Evolutionary conservation across 1,140 invertebrate species (phyloP), one percentile per base, ranked within the genome.

Genomic region (Cheumatopsyche charites): DNA sequence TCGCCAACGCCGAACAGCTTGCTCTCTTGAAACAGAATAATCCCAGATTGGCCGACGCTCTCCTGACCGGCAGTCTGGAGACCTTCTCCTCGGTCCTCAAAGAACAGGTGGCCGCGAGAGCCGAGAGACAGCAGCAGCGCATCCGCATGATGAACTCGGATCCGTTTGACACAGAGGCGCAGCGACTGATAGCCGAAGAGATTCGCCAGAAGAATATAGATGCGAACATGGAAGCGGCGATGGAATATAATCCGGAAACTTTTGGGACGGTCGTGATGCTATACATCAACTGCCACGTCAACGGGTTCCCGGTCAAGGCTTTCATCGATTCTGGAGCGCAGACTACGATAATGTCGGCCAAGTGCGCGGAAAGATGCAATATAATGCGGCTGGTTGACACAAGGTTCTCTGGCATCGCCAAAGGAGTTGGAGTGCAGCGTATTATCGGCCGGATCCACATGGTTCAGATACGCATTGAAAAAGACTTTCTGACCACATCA

Each of bases 261-360:
- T 99, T 98, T 85, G 97, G 96, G 58, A 96, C 95, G 15, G 97
- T 99, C 49, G 90, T 94, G 12, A 99, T 99, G 97, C 86, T 99
- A 43, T 99, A 98, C 79, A 97, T 99, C 67, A 94, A 97, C 80
- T 97, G 95, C 79, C 91, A 90, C 84, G 95, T 99, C 0, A 98
- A 99, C 85, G 96, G 96, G 73, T 90, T 93, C 82, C 93, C 93
- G 9, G 95, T 98, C 0, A 98, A 98, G 85, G 97, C 97, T 5
- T 99, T 99, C 82, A 97, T 99, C 73, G 97, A 99, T 84, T 98
- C 96, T 75, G 94, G 94, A 62, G 95, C 95, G 43, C 95, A 97
- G 84, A 93, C 94, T 0, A 97, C 95, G 19, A 96, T 97, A 61
- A 97, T 97, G 94, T 96, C 94, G 15, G 90, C 93, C 62, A 90